Conservation (phyloP, 2,888 invertebrate species). For the Geophilus truncorum region DNA sequence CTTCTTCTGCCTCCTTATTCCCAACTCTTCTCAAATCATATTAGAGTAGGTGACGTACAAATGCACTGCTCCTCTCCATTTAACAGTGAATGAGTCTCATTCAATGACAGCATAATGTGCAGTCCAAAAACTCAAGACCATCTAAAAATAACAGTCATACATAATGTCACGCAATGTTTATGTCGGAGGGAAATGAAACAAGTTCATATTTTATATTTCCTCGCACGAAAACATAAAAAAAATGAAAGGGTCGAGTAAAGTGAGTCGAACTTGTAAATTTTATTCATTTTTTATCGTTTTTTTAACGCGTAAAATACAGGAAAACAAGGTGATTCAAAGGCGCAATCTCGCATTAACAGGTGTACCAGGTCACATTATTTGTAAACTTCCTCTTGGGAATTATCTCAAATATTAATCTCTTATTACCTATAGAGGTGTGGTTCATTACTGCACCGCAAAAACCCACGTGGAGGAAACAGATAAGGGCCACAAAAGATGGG, state of each 20-base stretch:
- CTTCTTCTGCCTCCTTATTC: not conserved
- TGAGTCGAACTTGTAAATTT: not conserved
- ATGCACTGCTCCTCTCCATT: not conserved
- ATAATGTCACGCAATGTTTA: not conserved
- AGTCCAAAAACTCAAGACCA: no score
- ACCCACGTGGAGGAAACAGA: not conserved
- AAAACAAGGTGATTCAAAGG: not conserved
- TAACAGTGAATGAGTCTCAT: not conserved
- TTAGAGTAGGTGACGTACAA: not conserved
- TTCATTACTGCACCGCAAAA: not conserved
- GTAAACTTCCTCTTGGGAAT: constrained; percentile 1
- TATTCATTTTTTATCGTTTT: not conserved
- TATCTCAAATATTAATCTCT: constrained; percentile 11
- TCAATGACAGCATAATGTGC: not conserved
- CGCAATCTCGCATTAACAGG: not conserved
- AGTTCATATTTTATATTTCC: not conserved
- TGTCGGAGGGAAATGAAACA: not conserved
- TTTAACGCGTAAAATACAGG: not conserved
- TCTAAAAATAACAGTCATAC: not conserved
- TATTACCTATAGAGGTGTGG: constrained; percentile 14
- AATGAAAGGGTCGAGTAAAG: not conserved
- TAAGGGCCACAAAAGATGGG: not conserved
- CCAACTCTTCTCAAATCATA: not conserved
- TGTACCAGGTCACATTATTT: not conserved
- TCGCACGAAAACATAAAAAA: not conserved